Evolutionary conservation across 2,113 vertebrate species (phyloP).

Genomic region (Bucco capensis): DNA sequence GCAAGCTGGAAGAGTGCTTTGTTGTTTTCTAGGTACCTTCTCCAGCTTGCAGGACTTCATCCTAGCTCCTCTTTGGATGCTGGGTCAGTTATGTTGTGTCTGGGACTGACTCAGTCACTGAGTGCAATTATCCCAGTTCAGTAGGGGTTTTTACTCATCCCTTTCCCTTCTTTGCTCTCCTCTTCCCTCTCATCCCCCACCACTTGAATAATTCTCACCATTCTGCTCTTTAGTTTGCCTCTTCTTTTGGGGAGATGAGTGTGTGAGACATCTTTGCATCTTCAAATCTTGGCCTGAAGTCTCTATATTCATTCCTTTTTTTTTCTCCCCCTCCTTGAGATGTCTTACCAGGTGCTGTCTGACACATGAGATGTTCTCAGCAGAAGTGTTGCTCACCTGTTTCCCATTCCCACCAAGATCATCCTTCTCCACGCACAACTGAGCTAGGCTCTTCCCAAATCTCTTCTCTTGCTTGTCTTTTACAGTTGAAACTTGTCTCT

Average conservation of each 20-base stretch:
- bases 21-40: neutral
- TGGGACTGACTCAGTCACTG: neutral
- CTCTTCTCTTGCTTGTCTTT: neutral
- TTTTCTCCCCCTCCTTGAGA: neutral
- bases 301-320: neutral
- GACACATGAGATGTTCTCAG: neutral
- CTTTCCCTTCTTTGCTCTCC: neutral
- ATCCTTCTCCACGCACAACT: neutral
- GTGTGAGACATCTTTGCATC: neutral
- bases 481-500: neutral
- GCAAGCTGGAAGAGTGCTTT: neutral
- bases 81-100: neutral
- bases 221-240: neutral
- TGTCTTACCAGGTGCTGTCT: neutral
- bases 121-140: neutral
- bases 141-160: neutral
- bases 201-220: neutral
- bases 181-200: neutral
- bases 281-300: neutral
- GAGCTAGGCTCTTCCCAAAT: neutral
- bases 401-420: neutral
- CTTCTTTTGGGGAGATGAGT: neutral
- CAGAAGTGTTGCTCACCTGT: constrained; percentile 5
- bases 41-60: neutral
- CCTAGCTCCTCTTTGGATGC: neutral